phyloP scores from a whole-genome alignment of 1,140 invertebrate species.

The Solenopsis fugax region DNA sequence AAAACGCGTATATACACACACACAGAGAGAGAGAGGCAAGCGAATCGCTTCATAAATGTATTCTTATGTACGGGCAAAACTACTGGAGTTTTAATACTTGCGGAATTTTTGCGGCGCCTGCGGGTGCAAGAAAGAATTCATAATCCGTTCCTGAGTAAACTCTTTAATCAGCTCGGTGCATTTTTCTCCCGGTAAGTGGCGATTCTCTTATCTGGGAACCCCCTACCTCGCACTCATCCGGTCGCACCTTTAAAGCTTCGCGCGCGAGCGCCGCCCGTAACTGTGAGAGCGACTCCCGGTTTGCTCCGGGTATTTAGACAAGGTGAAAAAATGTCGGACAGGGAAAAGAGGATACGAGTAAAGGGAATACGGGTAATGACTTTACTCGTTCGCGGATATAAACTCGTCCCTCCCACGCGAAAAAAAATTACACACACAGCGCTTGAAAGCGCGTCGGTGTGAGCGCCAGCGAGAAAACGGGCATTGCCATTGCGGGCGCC shows the following conservation, averaged over 20 bases:
- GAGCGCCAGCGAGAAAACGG: conserved; percentile 23
- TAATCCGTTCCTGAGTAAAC: conserved; percentile 66
- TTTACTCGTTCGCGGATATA: conserved; percentile 65
- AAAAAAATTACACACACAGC: conserved; percentile 67
- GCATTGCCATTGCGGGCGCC: conserved; percentile 1
- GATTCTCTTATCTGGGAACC: conserved; percentile 79
- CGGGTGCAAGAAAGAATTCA: conserved; percentile 28
- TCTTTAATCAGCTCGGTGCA: conserved; percentile 79
- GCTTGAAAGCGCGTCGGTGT: conserved; percentile 20
- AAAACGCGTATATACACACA: too few relatives aligned
- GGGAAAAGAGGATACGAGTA: background rate
- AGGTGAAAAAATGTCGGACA: conserved; percentile 49
- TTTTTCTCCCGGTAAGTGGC: conserved; percentile 79
- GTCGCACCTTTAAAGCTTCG: conserved; percentile 46
- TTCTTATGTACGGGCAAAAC: background rate
- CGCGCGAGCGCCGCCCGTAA: conserved; percentile 54
- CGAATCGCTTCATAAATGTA: background rate
- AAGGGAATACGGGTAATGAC: conserved; percentile 50
- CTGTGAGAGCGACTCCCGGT: conserved; percentile 55
- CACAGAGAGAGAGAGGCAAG: background rate
- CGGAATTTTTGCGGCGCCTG: conserved; percentile 18
- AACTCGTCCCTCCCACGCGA: conserved; percentile 17
- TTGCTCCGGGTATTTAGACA: conserved; percentile 51
- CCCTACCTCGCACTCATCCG: conserved; percentile 21
- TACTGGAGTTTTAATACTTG: conserved; percentile 20